Evolutionary conservation across 2,113 vertebrate genomes (phyloP).

Genomic region (Oncorhynchus keta): DNA sequence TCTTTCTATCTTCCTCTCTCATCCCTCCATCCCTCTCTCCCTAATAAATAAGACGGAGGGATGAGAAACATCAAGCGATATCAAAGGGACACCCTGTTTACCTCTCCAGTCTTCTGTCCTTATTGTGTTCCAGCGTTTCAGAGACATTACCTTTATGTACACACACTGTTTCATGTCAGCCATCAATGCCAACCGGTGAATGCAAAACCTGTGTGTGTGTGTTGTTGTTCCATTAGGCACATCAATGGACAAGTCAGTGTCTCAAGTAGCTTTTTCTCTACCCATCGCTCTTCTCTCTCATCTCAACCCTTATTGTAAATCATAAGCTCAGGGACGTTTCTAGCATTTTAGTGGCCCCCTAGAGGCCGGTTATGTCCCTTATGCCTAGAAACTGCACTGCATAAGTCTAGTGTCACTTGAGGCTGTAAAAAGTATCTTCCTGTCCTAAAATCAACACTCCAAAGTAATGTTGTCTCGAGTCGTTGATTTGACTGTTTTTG

Average conservation of each 20-base stretch:
- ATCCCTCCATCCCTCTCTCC: constrained; percentile 32
- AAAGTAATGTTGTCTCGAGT: too few relatives aligned
- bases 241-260: constrained; percentile 2
- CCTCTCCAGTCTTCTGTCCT: constrained; percentile 22
- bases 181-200: constrained; percentile 2
- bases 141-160: constrained; percentile 50
- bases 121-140: constrained; percentile 34
- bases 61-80: constrained; percentile 65
- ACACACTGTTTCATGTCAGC: constrained; percentile 57
- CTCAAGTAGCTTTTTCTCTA: constrained; percentile 21
- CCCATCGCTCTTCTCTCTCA: background rate
- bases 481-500: too few relatives aligned
- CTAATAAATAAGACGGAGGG: constrained; percentile 51
- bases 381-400: too few relatives aligned
- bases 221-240: constrained; percentile 1
- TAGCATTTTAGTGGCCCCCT: too few relatives aligned
- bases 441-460: too few relatives aligned
- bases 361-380: too few relatives aligned
- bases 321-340: too few relatives aligned
- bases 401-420: background rate
- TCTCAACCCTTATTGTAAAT: background rate
- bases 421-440: too few relatives aligned
- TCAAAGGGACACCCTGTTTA: constrained; percentile 60
- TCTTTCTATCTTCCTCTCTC: constrained; percentile 14
- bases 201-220: background rate